A percentile compares a stretch with the other conserved stretches of the same genome.
These are phyloP conservation scores for Ellobium chinense DNA, from an alignment of 2,888 invertebrate genomes.

Conservation along the genomic window DNA sequence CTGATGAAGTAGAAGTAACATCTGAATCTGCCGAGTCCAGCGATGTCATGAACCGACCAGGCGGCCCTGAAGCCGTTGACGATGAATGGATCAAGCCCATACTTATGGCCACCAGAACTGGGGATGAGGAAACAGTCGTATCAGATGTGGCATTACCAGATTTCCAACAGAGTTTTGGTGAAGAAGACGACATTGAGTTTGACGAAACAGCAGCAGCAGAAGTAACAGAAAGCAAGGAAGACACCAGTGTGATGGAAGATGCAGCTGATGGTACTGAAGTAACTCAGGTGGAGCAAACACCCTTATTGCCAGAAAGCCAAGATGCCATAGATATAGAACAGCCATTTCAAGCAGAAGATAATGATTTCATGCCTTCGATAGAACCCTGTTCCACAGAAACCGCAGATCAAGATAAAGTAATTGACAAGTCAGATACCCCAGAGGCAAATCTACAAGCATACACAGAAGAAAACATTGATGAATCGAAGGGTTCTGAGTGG, in stretches of 20 bases:
- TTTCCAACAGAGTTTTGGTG: conserved; percentile 11
- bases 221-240: too few relatives aligned
- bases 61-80: background rate
- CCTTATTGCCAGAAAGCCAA: background rate
- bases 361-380: too few relatives aligned
- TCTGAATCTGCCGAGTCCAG: too few relatives aligned
- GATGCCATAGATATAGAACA: background rate
- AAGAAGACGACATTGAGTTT: conserved; percentile 7
- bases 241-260: too few relatives aligned
- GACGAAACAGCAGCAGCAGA: too few relatives aligned
- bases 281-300: background rate
- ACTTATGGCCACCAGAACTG: background rate
- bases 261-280: background rate
- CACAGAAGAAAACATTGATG: too few relatives aligned
- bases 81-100: background rate
- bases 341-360: background rate
- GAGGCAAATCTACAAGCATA: background rate
- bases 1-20: background rate
- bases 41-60: background rate
- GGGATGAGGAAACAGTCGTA: background rate
- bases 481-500: too few relatives aligned
- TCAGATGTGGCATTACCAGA: background rate
- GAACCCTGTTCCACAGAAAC: too few relatives aligned
- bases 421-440: background rate
- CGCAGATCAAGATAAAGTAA: too few relatives aligned